Conservation (phyloP, 2,797 vertebrate genomes). For the Aratinga solstitialis region DNA sequence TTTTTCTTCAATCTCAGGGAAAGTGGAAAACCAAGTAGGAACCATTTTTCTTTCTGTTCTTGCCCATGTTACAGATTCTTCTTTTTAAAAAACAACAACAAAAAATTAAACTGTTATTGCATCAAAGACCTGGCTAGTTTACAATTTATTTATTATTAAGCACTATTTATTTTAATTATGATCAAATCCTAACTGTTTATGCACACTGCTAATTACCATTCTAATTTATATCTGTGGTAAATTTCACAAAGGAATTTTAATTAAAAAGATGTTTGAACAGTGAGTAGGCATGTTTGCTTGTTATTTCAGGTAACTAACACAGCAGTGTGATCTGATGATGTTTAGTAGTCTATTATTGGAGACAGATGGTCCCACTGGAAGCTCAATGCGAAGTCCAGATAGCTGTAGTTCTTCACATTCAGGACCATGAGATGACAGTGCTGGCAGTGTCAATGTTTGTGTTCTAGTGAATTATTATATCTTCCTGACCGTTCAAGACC, state of each 20-base stretch:
- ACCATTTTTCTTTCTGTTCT: neutral
- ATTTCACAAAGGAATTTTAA: conserved; percentile 45
- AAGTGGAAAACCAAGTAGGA: neutral
- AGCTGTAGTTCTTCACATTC: neutral
- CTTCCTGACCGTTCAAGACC: neutral
- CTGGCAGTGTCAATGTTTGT: neutral
- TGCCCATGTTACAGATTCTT: neutral
- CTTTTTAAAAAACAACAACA: neutral
- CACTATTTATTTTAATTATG: conserved; percentile 14
- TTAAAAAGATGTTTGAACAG: conserved; percentile 15
- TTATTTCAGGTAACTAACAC: neutral
- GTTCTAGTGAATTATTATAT: neutral
- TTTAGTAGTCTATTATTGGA: neutral
- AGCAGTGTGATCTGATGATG: rapidly evolving
- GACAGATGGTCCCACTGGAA: neutral
- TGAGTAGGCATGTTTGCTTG: neutral
- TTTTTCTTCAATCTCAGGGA: neutral
- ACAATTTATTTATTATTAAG: conserved; percentile 30
- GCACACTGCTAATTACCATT: conserved; percentile 1
- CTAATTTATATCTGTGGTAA: neutral
- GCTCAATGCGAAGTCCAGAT: neutral
- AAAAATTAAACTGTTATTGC: neutral
- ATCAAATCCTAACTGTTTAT: neutral
- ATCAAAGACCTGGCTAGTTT: neutral
- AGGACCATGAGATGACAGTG: neutral